Evolutionary conservation across 1,140 invertebrate species (phyloP).

Genomic region (Ceratina calcarata): DNA sequence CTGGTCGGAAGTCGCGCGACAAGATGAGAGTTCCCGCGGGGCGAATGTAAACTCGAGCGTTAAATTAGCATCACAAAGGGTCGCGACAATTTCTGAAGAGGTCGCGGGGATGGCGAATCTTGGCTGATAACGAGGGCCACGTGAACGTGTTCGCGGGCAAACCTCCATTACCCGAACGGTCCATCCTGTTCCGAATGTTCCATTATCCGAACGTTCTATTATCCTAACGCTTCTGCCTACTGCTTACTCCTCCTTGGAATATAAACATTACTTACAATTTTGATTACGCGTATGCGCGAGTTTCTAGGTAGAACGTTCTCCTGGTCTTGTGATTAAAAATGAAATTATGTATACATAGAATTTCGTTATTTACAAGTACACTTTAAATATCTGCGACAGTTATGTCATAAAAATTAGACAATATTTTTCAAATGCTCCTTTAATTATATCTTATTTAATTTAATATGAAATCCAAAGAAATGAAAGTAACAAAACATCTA

Average conservation of each 20-base stretch:
- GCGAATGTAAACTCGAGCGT: not conserved
- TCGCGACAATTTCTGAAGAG: not conserved
- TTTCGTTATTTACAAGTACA: too few species aligned
- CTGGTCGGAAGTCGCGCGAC: too few species aligned
- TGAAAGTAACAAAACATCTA: too few species aligned
- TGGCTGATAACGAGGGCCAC: slow-evolving; percentile 9
- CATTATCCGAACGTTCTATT: slow-evolving; percentile 20
- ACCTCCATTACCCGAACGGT: slow-evolving; percentile 9
- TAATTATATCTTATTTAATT: too few species aligned
- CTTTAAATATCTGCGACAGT: too few species aligned
- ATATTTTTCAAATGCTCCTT: too few species aligned
- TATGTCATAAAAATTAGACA: too few species aligned
- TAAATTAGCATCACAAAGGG: slow-evolving; percentile 15
- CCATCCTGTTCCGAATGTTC: not conserved
- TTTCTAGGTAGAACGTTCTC: too few species aligned
- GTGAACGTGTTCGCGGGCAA: not conserved
- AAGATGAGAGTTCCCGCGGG: not conserved
- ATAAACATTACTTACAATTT: slow-evolving; percentile 2
- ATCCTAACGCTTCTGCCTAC: slow-evolving; percentile 8
- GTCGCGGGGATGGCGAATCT: not conserved
- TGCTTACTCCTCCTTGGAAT: not conserved
- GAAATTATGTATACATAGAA: too few species aligned
- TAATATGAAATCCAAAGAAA: too few species aligned
- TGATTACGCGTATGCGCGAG: not conserved
- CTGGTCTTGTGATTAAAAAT: too few species aligned